These are phyloP conservation scores for Lithophane semibrunnea DNA, from an alignment of 2,888 invertebrate species.

Conservation along the genomic window DNA sequence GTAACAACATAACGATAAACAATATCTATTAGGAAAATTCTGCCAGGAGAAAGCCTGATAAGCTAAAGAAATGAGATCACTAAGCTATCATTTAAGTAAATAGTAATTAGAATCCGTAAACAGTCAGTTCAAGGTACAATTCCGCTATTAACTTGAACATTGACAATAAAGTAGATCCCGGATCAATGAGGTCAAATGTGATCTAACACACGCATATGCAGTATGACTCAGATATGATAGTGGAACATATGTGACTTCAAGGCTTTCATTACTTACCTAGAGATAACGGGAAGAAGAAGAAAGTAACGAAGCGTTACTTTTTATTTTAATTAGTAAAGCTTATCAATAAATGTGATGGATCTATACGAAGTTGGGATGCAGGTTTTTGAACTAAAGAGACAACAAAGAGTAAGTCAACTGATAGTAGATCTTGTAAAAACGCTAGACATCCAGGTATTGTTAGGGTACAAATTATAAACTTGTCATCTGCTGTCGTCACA, in stretches of 20 bases:
- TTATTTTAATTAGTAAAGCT: background rate
- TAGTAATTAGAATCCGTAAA: constrained; percentile 57
- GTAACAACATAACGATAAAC: background rate
- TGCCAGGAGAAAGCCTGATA: constrained; percentile 28
- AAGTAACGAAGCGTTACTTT: background rate
- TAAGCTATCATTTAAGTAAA: constrained; percentile 47
- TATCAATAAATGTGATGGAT: no score
- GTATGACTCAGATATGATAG: constrained; percentile 57
- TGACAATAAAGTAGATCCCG: constrained; percentile 67
- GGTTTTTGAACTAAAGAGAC: background rate
- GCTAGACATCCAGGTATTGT: background rate
- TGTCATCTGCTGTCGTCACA: no score
- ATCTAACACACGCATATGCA: constrained; percentile 25
- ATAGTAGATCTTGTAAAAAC: background rate
- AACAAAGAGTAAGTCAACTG: background rate
- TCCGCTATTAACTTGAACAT: constrained; percentile 44
- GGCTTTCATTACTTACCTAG: constrained; percentile 21
- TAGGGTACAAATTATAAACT: background rate
- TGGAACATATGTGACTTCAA: constrained; percentile 31
- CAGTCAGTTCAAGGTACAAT: constrained; percentile 59
- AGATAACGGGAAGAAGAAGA: no score
- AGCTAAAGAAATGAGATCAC: constrained; percentile 36
- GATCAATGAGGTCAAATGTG: constrained; percentile 60
- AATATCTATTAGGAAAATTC: constrained; percentile 8
- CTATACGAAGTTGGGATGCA: background rate